Evolutionary conservation across 2,113 vertebrate genomes (phyloP).

Genomic region (Lycaon pictus): DNA sequence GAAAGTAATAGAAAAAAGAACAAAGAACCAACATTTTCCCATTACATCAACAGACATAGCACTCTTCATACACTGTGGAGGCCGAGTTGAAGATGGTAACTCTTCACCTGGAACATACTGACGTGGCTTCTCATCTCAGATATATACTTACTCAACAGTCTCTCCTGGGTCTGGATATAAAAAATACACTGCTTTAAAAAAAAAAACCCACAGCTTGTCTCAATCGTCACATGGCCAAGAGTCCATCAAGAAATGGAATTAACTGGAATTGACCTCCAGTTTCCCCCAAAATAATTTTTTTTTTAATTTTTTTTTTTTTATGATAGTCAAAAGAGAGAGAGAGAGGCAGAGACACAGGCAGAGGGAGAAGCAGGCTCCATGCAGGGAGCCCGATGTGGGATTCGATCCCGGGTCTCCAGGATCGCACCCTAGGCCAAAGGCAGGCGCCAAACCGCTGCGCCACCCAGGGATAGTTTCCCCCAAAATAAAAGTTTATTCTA

Average conservation of each 20-base stretch:
- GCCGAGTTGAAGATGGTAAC: neutral
- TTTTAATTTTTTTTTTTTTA: no score
- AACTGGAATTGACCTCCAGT: neutral
- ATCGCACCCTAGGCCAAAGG: no score
- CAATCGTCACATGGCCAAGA: neutral
- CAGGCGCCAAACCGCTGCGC: no score
- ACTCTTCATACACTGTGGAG: neutral
- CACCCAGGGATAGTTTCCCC: no score
- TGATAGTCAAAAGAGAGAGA: no score
- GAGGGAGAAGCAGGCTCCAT: no score
- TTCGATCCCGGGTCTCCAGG: no score
- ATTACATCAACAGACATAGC: neutral
- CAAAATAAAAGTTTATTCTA: conserved; percentile 5
- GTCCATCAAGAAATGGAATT: neutral
- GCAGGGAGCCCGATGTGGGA: no score
- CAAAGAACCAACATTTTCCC: neutral
- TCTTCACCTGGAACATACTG: neutral
- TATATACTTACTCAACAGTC: neutral
- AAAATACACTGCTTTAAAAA: neutral
- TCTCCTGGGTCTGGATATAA: neutral
- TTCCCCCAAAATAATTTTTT: neutral
- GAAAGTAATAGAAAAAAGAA: neutral
- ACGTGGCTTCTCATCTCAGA: neutral
- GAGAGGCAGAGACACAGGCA: no score
- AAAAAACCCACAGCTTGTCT: neutral